Conservation (phyloP, 1,140 invertebrate genomes). For the Pseudomyrmex concolor region DNA sequence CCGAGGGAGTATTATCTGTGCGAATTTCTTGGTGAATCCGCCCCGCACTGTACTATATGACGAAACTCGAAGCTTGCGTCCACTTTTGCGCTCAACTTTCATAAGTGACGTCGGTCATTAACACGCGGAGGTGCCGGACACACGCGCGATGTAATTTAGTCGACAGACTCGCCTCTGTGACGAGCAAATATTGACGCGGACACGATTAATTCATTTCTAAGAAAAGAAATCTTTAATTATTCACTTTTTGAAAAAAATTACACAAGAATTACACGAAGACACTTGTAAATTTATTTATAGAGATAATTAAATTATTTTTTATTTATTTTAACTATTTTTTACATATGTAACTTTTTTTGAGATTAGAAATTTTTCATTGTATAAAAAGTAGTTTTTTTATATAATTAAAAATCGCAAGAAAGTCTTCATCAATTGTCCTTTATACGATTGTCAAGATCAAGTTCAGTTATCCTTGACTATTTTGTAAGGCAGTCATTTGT, state of each 20-base stretch:
- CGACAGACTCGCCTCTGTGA: not conserved
- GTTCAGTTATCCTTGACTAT: slow-evolving; percentile 76
- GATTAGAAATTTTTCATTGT: too few relatives aligned
- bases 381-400: too few relatives aligned
- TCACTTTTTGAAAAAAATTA: too few relatives aligned
- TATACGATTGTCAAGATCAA: slow-evolving; percentile 70
- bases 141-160: not conserved
- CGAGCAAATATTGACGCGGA: not conserved
- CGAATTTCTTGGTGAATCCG: slow-evolving; percentile 36
- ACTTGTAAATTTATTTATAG: too few relatives aligned
- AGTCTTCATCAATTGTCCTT: slow-evolving; percentile 23
- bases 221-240: too few relatives aligned
- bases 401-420: not conserved
- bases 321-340: too few relatives aligned
- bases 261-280: too few relatives aligned
- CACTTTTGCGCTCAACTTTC: slow-evolving; percentile 47
- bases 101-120: slow-evolving; percentile 11
- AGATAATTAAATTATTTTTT: too few relatives aligned
- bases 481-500: slow-evolving; percentile 59
- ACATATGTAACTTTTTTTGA: too few relatives aligned
- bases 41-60: not conserved
- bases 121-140: not conserved
- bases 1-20: slow-evolving; percentile 51
- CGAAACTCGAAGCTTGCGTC: not conserved
- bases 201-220: not conserved